Evolutionary conservation across 2,797 vertebrate species (phyloP), one percentile per base, ranked within the genome.

Genomic region (Rhinatrema bivittatum): DNA sequence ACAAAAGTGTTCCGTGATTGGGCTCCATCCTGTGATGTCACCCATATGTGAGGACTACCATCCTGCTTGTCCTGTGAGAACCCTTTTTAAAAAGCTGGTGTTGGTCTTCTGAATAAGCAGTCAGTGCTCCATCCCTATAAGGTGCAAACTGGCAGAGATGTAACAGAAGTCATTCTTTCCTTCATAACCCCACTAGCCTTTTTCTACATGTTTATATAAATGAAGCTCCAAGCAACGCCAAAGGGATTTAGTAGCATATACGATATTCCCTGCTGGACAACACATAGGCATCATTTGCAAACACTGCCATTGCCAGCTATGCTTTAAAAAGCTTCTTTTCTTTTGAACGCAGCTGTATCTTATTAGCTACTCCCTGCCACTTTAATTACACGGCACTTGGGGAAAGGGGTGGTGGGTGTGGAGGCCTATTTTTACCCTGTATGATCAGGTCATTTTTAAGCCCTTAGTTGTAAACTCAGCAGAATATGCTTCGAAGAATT

Each of bases 271-370:
- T 20, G n/a, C 47, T 38, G 42, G 52, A 41, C 33, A 50, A 56
- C 55, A 68, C 59, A 60, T 43, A 27, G 67, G 68, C 73, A 76
- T 76, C 60, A 61, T 56, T 72, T 69, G 54, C 53, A 65, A 53
- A 56, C 38, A 48, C 44, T 46, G 48, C 60, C 55, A 50, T 58
- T 46, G 59, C 38, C 25, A 53, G 31, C 32, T 53, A 31, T 26
- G 39, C 56, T 62, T 37, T 53, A 61, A 66, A 70, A 63, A 55
- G 42, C 47, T 18, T 18, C 16, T 50, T 56, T 48, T 41, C 28
- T 49, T 59, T 66, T 38, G 56, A 62, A 61, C 61, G 50, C 67
- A 74, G 50, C 65, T 65, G 56, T 52, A 60, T 64, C 24, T 54
- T 56, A 41, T 64, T 62, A 61, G 47, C 17, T 40, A 39, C 42